Conservation (phyloP, 1,140 invertebrate genomes). For the Solenopsis invicta region DNA sequence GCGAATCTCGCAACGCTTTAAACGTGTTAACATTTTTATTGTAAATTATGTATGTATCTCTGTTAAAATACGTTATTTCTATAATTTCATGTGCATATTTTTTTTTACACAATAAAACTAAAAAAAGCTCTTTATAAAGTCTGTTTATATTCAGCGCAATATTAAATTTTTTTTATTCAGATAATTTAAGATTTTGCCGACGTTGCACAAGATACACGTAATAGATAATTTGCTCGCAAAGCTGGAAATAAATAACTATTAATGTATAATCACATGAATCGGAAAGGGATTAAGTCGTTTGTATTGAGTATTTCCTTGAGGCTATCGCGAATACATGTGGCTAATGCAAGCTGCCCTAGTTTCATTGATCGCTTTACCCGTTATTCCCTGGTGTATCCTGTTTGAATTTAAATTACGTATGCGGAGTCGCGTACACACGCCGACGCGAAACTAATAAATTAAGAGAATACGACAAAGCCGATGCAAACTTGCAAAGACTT, state of each 20-base stretch:
- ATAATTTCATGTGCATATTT: background rate
- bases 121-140: background rate
- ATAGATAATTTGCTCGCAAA: background rate
- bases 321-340: background rate
- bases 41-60: background rate
- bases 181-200: background rate
- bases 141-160: background rate
- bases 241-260: background rate
- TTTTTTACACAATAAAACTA: background rate
- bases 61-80: no score
- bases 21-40: background rate
- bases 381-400: slow-evolving; percentile 1
- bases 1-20: background rate
- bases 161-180: background rate
- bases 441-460: slow-evolving; percentile 36
- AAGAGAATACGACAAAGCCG: background rate
- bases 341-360: slow-evolving; percentile 36
- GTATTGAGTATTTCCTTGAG: slow-evolving; percentile 6
- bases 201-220: background rate
- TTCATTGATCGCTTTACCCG: slow-evolving; percentile 30
- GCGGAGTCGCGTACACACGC: background rate
- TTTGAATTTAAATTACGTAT: slow-evolving; percentile 41
- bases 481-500: background rate
- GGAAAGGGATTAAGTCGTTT: slow-evolving; percentile 10
- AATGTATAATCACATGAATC: slow-evolving; percentile 17